Base-by-base conservation (phyloP, 2,888 invertebrate species). In the Eudasyphora cyanicolor region DNA sequence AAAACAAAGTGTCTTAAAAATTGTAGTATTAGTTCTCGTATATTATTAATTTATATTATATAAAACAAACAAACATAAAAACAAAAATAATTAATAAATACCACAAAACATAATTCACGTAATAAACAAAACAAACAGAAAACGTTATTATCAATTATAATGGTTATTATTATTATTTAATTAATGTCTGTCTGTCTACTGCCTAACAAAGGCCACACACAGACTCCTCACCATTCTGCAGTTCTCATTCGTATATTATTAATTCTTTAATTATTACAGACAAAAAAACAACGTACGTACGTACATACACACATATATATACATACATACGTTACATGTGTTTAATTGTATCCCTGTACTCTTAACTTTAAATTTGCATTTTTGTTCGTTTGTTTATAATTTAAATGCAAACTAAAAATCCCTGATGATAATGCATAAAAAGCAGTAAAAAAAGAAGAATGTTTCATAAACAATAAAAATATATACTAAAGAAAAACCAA, bases 1-100 rank as follows among this genome's bases (percentile, higher is more conserved):
- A 89, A 89, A 90, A 89, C 90, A 90, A 90, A 90, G 90, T 90
- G 90, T 90, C 90, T 90, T 90, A 90, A 90, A 90, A 87, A 83
- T 88, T 87, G 78, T 90, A 90, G 90, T 88, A 89, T 90, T 90
- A 90, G 89, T 79, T 82, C 76, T 78, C 84, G 75, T 84, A 84
- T 78, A 67, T 24, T 81, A 84, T 75, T 84, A 84, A 82, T 84
- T 84, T 82, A 84, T 84, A 81, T 88, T 88, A 89, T 89, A 80
- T 67, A 69, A 82, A 75, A 76, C 87, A 88, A 87, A 87, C 2
- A 73, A 69, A 76, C 54, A 45, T 2, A 70, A 76, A 17, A 35
- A 19, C 60, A 77, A 73, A 73, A 49, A 32, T n/a, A 71, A 75
- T 70, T 57, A 76, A 71, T 42, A 83, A 81, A 64, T 78, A 84